These are phyloP conservation scores for Tenebrio molitor DNA, from an alignment of 1,140 invertebrate species.

Conservation along the genomic window DNA sequence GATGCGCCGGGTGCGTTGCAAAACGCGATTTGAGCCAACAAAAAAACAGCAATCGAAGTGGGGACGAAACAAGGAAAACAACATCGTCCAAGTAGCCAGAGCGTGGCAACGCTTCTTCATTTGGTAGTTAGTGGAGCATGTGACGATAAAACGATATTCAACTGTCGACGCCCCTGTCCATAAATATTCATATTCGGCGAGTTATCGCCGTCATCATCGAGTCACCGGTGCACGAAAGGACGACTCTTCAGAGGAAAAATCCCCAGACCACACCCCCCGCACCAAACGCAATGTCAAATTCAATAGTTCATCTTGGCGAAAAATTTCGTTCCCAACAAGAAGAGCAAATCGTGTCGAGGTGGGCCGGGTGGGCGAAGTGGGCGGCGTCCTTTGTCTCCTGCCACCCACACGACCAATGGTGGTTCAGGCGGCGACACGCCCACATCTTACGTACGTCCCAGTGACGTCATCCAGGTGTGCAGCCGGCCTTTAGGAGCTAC, in stretches of 20 bases:
- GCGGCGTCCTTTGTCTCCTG: constrained; percentile 45
- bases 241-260: not conserved
- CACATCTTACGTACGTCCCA: constrained; percentile 46
- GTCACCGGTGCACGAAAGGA: not conserved
- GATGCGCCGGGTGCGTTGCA: not conserved
- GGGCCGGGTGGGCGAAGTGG: constrained; percentile 41
- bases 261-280: constrained; percentile 22
- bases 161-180: constrained; percentile 26
- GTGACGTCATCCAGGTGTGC: constrained; percentile 48
- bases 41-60: not conserved
- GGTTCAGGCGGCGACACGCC: constrained; percentile 42
- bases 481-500: constrained; percentile 11
- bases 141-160: not conserved
- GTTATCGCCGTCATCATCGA: not conserved
- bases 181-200: not conserved
- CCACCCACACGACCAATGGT: constrained; percentile 55
- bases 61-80: no score
- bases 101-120: no score
- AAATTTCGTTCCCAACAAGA: not conserved
- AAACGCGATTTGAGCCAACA: not conserved
- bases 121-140: not conserved
- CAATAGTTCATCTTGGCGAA: constrained; percentile 5
- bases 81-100: no score
- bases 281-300: not conserved
- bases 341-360: not conserved